These are phyloP conservation scores for Laticauda colubrina DNA, from an alignment of 2,113 vertebrate species.

Conservation along the genomic window DNA sequence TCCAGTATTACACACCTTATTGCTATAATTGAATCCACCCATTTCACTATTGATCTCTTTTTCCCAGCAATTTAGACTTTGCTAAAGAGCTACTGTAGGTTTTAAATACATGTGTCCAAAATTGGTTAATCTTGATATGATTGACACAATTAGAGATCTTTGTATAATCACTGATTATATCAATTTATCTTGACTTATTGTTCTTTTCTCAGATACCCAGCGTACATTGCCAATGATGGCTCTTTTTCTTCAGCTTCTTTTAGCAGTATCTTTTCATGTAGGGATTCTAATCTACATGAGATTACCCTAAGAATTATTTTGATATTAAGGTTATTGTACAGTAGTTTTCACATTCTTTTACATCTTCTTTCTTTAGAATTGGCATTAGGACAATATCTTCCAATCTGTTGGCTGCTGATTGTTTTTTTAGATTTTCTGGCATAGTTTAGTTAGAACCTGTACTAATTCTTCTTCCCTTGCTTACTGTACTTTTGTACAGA, in stretches of 20 bases:
- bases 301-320: background rate
- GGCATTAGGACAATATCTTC: background rate
- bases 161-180: background rate
- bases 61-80: background rate
- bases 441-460: background rate
- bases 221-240: background rate
- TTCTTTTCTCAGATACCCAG: background rate
- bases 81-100: background rate
- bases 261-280: background rate
- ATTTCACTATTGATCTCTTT: background rate
- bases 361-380: background rate
- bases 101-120: background rate
- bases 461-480: background rate
- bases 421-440: background rate
- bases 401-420: background rate
- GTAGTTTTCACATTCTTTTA: background rate
- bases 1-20: background rate
- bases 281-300: background rate
- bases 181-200: background rate
- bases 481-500: background rate
- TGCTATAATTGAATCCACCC: background rate
- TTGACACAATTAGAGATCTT: background rate
- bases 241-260: background rate
- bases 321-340: background rate
- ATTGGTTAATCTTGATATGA: background rate